Percentiles rank a stretch among this genome's conserved stretches.
Evolutionary conservation across 2,888 invertebrate species (phyloP).

Genomic region (Ennomos fuscantarius): DNA sequence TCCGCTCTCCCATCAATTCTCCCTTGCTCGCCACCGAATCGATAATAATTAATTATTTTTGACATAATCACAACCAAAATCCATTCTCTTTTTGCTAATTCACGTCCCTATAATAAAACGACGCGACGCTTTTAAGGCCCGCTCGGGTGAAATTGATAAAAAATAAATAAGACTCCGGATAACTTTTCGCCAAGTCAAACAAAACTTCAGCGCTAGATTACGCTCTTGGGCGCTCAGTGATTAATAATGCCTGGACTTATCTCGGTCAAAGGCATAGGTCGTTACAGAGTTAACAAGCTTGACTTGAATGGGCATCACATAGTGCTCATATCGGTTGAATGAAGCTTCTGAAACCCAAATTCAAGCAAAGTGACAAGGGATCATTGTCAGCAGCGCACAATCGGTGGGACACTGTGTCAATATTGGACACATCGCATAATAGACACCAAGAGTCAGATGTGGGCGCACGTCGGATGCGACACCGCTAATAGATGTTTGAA

Average conservation of each 20-base stretch:
- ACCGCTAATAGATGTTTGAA: conserved; percentile 65
- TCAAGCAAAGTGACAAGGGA: conserved; percentile 71
- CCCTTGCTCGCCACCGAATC: conserved; percentile 80
- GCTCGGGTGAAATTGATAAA: conserved; percentile 81
- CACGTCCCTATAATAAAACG: conserved; percentile 87
- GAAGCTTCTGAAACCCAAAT: conserved; percentile 60
- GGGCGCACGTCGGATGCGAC: conserved; percentile 62
- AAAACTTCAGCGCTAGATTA: conserved; percentile 67
- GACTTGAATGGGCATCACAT: conserved; percentile 30
- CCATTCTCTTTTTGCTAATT: conserved; percentile 89
- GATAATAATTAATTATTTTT: conserved; percentile 90
- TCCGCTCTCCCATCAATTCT: conserved; percentile 72
- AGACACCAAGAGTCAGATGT: conserved; percentile 65
- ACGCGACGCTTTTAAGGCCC: conserved; percentile 77
- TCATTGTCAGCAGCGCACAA: conserved; percentile 67
- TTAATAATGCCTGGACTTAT: conserved; percentile 67
- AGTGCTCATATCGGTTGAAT: conserved; percentile 48
- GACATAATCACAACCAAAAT: conserved; percentile 88
- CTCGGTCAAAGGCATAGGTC: conserved; percentile 35
- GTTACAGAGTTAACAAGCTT: conserved; percentile 27
- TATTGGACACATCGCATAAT: conserved; percentile 74
- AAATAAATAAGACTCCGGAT: conserved; percentile 77
- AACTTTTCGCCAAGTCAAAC: conserved; percentile 80
- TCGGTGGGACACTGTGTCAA: conserved; percentile 76
- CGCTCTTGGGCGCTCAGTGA: conserved; percentile 61